These are phyloP conservation scores for Caenorhabditis afra DNA, from an alignment of 2,888 invertebrate species.

Conservation along the genomic window DNA sequence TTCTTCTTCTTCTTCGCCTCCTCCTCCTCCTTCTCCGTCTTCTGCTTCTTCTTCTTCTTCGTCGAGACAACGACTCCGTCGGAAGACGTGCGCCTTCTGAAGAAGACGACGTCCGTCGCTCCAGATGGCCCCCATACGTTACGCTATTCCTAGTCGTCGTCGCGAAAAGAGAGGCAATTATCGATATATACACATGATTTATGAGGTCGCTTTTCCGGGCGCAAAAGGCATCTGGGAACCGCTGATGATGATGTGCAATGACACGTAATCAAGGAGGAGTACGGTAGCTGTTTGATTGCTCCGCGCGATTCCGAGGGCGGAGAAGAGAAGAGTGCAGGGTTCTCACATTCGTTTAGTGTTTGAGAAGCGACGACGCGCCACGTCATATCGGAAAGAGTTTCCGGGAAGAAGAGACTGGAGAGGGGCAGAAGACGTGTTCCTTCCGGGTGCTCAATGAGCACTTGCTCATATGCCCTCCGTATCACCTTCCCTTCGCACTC, in stretches of 20 bases:
- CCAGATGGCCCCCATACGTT: neutral
- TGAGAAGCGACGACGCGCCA: neutral
- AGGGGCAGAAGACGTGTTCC: too few species aligned
- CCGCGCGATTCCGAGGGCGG: neutral
- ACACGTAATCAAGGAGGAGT: constrained; percentile 12
- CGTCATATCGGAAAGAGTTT: constrained; percentile 9
- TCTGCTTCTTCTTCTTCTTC: too few species aligned
- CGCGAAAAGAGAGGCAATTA: constrained; percentile 30
- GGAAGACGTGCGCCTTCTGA: constrained; percentile 25
- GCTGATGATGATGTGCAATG: constrained; percentile 26
- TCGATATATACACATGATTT: constrained; percentile 29
- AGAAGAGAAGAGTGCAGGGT: neutral
- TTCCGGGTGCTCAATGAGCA: too few species aligned
- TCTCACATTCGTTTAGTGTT: constrained; percentile 33
- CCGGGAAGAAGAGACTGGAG: neutral
- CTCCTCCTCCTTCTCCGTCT: too few species aligned
- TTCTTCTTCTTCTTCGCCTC: too few species aligned
- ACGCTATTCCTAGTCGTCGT: too few species aligned
- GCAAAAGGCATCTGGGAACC: neutral
- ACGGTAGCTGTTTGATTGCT: constrained; percentile 15
- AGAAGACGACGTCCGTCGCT: neutral
- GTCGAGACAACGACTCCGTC: neutral
- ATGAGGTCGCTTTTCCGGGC: neutral
- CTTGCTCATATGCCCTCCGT: too few species aligned
- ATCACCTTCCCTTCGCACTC: too few species aligned